Evolutionary conservation across 2,113 vertebrate species (phyloP).

Genomic region (Hystrix cristata): DNA sequence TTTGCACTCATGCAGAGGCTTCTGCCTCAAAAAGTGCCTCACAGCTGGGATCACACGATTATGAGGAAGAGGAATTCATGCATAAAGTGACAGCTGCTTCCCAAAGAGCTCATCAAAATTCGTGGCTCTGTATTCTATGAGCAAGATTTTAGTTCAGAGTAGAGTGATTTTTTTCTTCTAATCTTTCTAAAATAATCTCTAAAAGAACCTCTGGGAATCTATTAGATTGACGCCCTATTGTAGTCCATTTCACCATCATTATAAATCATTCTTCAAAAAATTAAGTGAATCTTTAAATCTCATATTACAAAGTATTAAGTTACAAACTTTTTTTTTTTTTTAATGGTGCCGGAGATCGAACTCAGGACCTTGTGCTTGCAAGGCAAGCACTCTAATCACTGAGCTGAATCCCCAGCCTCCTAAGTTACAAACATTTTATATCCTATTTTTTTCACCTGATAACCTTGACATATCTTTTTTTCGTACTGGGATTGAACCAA

Average conservation of each 20-base stretch:
- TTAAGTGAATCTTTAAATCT: conserved; percentile 51
- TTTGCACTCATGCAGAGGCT: conserved; percentile 44
- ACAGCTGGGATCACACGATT: neutral
- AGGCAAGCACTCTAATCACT: too few species aligned
- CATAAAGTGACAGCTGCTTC: neutral
- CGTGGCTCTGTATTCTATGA: neutral
- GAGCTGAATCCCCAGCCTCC: too few species aligned
- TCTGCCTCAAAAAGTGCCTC: conserved; percentile 18
- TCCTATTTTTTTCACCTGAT: neutral
- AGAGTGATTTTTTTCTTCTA: conserved; percentile 25
- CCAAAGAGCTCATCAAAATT: conserved; percentile 40
- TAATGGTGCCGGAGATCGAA: neutral
- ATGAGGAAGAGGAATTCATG: conserved; percentile 29
- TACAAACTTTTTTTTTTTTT: conserved; percentile 25
- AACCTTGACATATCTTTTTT: neutral
- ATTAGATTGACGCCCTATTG: conserved; percentile 3
- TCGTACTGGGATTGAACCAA: neutral
- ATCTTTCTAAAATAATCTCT: conserved; percentile 52
- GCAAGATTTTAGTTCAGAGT: conserved; percentile 34
- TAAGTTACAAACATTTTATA: neutral
- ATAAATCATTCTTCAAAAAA: conserved; percentile 48
- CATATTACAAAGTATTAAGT: conserved; percentile 37
- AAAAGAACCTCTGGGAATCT: neutral
- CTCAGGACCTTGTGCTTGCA: too few species aligned
- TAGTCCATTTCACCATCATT: conserved; percentile 32